These are phyloP conservation scores for Mesoclemmys tuberculata DNA, from an alignment of 2,113 vertebrate species.

Conservation along the genomic window DNA sequence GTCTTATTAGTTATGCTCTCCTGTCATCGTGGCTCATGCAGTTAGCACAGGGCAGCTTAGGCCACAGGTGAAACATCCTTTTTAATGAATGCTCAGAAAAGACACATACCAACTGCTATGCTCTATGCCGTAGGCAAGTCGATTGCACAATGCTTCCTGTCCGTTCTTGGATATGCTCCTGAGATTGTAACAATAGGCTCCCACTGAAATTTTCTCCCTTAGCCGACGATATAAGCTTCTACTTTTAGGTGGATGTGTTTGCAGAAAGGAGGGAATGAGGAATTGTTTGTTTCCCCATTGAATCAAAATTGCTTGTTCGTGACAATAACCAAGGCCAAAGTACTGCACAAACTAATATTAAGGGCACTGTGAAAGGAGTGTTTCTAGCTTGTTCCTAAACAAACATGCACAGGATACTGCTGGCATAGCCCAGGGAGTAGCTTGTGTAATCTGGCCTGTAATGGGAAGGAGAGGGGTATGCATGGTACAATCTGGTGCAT, in stretches of 20 bases:
- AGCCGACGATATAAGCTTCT: rapidly evolving
- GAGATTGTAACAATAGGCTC: neutral
- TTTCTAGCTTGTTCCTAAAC: neutral
- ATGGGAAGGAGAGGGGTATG: neutral
- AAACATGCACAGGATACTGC: neutral
- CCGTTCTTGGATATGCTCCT: neutral
- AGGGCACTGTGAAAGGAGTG: neutral
- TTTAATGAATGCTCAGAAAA: neutral
- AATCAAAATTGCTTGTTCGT: rapidly evolving
- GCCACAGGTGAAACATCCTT: neutral
- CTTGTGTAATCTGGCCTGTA: neutral
- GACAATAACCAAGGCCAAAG: neutral
- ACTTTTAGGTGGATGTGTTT: neutral
- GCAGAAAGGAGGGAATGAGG: rapidly evolving
- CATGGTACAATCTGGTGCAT: neutral
- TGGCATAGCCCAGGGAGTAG: neutral
- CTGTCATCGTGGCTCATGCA: rapidly evolving
- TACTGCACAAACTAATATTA: rapidly evolving
- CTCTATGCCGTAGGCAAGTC: neutral
- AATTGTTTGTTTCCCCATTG: neutral
- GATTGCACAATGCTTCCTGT: neutral
- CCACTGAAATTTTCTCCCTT: neutral
- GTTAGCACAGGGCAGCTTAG: no score
- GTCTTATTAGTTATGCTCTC: neutral
- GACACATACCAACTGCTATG: rapidly evolving